These are phyloP conservation scores for Oncopeltus fasciatus DNA, from an alignment of 1,140 invertebrate species.

Conservation along the genomic window DNA sequence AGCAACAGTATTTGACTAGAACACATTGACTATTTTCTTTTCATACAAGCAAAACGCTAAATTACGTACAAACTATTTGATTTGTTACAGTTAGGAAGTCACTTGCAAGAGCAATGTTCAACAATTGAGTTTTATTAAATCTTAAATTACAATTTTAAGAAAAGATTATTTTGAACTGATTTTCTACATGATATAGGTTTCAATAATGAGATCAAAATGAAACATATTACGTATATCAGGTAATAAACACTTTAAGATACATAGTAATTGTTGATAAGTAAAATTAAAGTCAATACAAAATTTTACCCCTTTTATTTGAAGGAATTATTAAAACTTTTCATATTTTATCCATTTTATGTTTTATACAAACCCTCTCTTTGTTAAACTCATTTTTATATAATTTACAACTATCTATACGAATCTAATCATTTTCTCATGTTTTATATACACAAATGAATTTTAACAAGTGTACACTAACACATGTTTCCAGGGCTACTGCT, in stretches of 20 bases:
- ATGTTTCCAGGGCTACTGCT: background rate
- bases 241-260: no score
- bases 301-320: no score
- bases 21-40: background rate
- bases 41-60: background rate
- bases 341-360: no score
- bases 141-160: no score
- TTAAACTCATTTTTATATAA: background rate
- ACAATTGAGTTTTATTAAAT: background rate
- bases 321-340: no score
- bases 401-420: background rate
- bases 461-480: background rate
- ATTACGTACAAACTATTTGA: conserved; percentile 3
- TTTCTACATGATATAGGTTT: no score
- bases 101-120: background rate
- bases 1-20: conserved; percentile 3
- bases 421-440: background rate
- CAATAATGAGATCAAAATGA: no score
- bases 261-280: no score
- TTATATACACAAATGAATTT: background rate
- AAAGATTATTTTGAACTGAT: no score
- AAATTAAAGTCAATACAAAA: no score
- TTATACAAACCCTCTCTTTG: no score
- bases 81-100: conserved; percentile 2
- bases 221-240: no score